Evolutionary conservation across 2,797 vertebrate species (phyloP).

Genomic region (Australoheros facetus): DNA sequence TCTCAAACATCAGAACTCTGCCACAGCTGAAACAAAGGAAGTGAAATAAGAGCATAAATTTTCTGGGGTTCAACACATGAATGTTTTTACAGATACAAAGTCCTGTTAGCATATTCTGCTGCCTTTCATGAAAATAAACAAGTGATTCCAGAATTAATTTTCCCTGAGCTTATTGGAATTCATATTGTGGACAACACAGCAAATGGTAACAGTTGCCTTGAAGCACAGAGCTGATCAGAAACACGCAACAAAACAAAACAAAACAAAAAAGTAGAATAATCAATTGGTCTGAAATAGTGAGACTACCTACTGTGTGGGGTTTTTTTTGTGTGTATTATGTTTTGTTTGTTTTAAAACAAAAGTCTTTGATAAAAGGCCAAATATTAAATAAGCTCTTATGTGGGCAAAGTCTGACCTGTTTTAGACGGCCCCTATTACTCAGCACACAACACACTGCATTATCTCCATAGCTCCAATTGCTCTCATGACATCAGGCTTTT

Average conservation of each 20-base stretch:
- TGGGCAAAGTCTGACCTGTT: slow-evolving; percentile 17
- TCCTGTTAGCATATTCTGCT: neutral
- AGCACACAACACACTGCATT: slow-evolving; percentile 30
- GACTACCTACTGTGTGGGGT: neutral
- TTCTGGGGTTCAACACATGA: neutral
- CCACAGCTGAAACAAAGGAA: neutral
- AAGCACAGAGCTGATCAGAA: slow-evolving; percentile 2
- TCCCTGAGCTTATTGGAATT: slow-evolving; percentile 14
- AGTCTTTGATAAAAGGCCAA: neutral
- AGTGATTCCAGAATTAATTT: neutral
- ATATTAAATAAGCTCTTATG: neutral
- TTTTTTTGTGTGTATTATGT: neutral
- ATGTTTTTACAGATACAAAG: neutral
- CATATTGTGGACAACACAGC: slow-evolving; percentile 12
- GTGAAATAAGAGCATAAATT: neutral
- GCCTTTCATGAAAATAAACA: slow-evolving; percentile 6
- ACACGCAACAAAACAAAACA: neutral
- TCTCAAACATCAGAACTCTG: neutral
- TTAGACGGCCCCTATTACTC: slow-evolving; percentile 13
- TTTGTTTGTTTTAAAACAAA: neutral
- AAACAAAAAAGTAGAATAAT: neutral
- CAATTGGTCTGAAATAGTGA: neutral
- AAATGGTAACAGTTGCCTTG: slow-evolving; percentile 2
- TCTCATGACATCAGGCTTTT: slow-evolving; percentile 64
- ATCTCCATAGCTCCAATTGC: slow-evolving; percentile 33